A percentile compares a stretch with the other conserved stretches of the same genome.
These are phyloP conservation scores for Heloderma charlesbogerti DNA, from an alignment of 2,113 vertebrate genomes.

Conservation along the genomic window DNA sequence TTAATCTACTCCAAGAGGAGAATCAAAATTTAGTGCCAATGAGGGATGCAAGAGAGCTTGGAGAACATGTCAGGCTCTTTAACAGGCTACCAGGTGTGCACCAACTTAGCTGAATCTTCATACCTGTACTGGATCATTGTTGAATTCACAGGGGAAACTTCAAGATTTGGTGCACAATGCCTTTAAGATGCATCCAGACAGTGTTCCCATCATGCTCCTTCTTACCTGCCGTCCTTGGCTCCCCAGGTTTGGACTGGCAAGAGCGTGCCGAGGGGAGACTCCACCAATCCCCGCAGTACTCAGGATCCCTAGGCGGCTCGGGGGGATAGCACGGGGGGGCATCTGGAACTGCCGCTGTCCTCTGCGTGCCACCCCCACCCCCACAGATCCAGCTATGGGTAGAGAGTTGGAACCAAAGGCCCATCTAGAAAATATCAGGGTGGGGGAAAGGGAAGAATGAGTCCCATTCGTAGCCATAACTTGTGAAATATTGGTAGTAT, in stretches of 20 bases:
- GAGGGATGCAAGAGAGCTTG: too few species aligned
- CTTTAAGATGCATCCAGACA: neutral
- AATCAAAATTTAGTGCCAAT: too few species aligned
- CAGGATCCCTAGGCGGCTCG: constrained; percentile 85
- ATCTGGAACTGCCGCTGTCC: constrained; percentile 90
- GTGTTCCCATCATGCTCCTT: too few species aligned
- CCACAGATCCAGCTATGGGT: constrained; percentile 97
- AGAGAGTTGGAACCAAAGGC: constrained; percentile 93
- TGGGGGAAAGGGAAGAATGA: constrained; percentile 25
- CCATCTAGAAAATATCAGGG: constrained; percentile 79
- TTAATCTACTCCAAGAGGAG: too few species aligned
- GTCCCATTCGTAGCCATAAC: too few species aligned
- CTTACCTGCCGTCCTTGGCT: constrained; percentile 90
- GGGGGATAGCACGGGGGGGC: constrained; percentile 86
- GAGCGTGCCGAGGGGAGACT: constrained; percentile 88
- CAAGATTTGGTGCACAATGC: too few species aligned
- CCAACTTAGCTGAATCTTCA: too few species aligned
- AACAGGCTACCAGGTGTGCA: too few species aligned
- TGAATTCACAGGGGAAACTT: too few species aligned
- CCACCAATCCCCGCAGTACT: constrained; percentile 86
- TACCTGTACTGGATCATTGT: too few species aligned
- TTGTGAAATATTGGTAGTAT: neutral
- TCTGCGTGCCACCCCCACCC: constrained; percentile 85
- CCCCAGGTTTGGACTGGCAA: constrained; percentile 83
- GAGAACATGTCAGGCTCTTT: too few species aligned